A percentile compares a stretch with the other conserved stretches of the same genome.
phyloP scores from a whole-genome alignment of 1,140 invertebrate genomes.

The Lethrus apterus region DNA sequence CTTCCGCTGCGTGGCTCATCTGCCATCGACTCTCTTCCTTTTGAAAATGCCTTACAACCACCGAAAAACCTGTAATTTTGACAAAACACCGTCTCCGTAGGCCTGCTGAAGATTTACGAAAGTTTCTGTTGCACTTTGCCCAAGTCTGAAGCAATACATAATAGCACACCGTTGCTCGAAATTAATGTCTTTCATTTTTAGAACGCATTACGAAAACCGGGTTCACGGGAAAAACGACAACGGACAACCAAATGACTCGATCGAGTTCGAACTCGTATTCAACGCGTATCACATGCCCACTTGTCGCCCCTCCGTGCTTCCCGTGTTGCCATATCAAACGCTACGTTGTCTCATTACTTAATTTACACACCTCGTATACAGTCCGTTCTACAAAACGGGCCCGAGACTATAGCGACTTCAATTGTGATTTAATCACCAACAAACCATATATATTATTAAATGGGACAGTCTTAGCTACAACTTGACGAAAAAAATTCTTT shows the following conservation, averaged over 20 bases:
- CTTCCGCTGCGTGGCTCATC: conserved; percentile 11
- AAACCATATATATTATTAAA: too few species aligned
- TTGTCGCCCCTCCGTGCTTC: background rate
- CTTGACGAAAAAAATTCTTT: too few species aligned
- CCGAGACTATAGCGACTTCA: too few species aligned
- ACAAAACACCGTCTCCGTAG: conserved; percentile 14
- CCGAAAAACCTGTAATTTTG: background rate
- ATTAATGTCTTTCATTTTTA: conserved; percentile 1
- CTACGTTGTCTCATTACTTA: too few species aligned
- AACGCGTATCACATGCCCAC: conserved; percentile 17
- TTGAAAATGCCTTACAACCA: conserved; percentile 1
- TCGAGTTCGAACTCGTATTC: conserved; percentile 16
- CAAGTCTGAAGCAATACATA: conserved; percentile 6
- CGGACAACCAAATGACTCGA: conserved; percentile 7
- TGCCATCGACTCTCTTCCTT: conserved; percentile 19
- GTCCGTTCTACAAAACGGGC: too few species aligned
- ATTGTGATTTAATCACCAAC: too few species aligned
- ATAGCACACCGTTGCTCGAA: conserved; percentile 20
- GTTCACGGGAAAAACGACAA: too few species aligned
- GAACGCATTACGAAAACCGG: conserved; percentile 3
- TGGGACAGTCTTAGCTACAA: too few species aligned
- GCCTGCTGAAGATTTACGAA: conserved; percentile 10
- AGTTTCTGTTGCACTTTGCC: conserved; percentile 1
- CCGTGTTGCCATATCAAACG: too few species aligned
- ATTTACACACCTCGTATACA: too few species aligned